phyloP scores from a whole-genome alignment of 1,140 invertebrate genomes.

The Leptopilina clavipes region DNA sequence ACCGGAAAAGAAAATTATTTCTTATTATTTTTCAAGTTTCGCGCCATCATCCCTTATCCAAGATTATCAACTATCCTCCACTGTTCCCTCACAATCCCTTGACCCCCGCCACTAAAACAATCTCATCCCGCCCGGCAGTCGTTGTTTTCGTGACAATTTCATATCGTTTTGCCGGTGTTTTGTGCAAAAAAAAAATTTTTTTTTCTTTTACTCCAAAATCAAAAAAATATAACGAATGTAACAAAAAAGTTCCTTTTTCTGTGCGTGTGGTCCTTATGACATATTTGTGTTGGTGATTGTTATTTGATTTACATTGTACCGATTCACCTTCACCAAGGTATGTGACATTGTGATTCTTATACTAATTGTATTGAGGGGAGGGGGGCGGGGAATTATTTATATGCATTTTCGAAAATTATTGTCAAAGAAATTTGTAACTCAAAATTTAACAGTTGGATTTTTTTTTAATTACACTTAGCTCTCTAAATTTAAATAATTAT shows the following conservation, averaged over 20 bases:
- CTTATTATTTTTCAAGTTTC: too few relatives aligned
- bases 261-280: background rate
- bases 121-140: background rate
- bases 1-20: too few relatives aligned
- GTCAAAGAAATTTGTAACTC: background rate
- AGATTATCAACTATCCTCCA: background rate
- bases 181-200: slow-evolving; percentile 21
- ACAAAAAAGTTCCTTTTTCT: background rate
- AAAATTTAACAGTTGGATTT: too few relatives aligned
- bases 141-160: slow-evolving; percentile 37
- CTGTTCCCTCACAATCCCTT: background rate
- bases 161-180: background rate
- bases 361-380: too few relatives aligned
- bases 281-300: slow-evolving; percentile 10
- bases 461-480: too few relatives aligned
- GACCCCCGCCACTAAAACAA: slow-evolving; percentile 9
- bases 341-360: background rate
- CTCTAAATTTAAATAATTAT: too few relatives aligned
- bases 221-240: background rate
- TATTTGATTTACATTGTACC: background rate
- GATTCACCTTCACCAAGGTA: slow-evolving; percentile 18
- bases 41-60: background rate
- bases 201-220: too few relatives aligned
- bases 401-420: background rate
- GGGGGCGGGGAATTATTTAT: background rate